Conservation (phyloP, 2,888 invertebrate genomes). For the Allygus modestus region DNA sequence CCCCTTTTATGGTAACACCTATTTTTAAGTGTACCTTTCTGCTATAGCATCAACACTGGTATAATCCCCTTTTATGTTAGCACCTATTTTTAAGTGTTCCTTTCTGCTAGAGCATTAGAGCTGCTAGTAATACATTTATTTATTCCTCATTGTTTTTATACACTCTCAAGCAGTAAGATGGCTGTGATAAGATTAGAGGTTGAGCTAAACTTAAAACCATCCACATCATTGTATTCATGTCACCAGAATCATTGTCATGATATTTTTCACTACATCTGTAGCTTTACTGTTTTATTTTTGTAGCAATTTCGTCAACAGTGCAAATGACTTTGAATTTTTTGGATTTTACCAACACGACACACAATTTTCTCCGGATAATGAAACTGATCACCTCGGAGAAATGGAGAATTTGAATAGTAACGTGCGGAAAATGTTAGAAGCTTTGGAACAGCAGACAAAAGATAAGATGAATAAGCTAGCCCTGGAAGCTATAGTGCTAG, state of each 20-base stretch:
- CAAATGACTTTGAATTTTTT: constrained; percentile 16
- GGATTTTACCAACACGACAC: constrained; percentile 25
- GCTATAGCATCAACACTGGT: too few relatives aligned
- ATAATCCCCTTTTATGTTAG: too few relatives aligned
- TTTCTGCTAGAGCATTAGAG: too few relatives aligned
- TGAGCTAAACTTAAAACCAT: background rate
- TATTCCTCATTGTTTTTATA: background rate
- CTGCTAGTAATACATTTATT: too few relatives aligned
- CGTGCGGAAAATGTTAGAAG: constrained; percentile 49
- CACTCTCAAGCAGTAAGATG: background rate
- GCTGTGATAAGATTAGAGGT: constrained; percentile 12
- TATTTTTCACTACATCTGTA: background rate
- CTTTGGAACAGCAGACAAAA: constrained; percentile 32
- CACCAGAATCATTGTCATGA: background rate
- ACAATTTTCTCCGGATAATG: constrained; percentile 36
- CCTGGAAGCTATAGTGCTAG: constrained; percentile 17
- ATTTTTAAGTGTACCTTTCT: too few relatives aligned
- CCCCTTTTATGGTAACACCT: too few relatives aligned
- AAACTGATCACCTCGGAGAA: constrained; percentile 12
- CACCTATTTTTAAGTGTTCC: too few relatives aligned
- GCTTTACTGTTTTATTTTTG: background rate
- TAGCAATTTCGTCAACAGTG: background rate
- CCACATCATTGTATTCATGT: background rate
- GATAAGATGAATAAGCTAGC: constrained; percentile 22
- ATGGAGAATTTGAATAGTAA: constrained; percentile 37